Conservation (phyloP, 2,113 vertebrate species). For the Nibea coibor region DNA sequence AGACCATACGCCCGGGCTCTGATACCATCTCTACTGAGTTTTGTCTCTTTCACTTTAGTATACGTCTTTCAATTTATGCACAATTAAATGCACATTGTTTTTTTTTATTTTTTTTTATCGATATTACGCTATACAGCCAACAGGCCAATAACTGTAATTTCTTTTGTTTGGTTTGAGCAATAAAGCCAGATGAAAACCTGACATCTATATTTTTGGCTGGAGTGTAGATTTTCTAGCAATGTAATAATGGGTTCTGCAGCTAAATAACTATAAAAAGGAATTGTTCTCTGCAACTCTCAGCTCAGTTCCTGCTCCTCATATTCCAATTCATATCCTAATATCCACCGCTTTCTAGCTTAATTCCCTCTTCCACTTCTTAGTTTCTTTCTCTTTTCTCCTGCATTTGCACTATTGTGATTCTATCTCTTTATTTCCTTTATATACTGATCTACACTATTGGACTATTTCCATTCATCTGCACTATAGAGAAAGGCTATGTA, state of each 20-base stretch:
- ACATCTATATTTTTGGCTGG: not conserved
- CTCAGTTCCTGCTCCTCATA: not conserved
- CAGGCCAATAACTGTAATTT: no score
- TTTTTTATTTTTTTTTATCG: not conserved
- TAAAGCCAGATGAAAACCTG: not conserved
- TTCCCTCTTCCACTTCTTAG: not conserved
- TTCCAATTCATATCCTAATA: not conserved
- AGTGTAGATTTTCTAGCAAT: not conserved
- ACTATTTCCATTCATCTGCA: not conserved
- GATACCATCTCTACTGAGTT: not conserved
- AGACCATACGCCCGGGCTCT: not conserved
- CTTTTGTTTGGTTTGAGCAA: not conserved
- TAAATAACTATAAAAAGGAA: not conserved
- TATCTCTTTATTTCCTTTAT: not conserved
- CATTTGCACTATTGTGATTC: not conserved
- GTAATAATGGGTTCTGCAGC: not conserved
- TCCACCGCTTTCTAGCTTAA: not conserved
- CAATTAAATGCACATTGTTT: not conserved
- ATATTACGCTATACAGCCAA: not conserved
- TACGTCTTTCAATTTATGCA: not conserved
- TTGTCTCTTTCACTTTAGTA: not conserved
- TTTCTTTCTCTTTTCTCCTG: not conserved
- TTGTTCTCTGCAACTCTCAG: not conserved
- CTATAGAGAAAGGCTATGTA: not conserved
- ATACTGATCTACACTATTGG: not conserved